Base-by-base conservation (phyloP, 2,113 vertebrate genomes). In the Sigmodon hispidus region DNA sequence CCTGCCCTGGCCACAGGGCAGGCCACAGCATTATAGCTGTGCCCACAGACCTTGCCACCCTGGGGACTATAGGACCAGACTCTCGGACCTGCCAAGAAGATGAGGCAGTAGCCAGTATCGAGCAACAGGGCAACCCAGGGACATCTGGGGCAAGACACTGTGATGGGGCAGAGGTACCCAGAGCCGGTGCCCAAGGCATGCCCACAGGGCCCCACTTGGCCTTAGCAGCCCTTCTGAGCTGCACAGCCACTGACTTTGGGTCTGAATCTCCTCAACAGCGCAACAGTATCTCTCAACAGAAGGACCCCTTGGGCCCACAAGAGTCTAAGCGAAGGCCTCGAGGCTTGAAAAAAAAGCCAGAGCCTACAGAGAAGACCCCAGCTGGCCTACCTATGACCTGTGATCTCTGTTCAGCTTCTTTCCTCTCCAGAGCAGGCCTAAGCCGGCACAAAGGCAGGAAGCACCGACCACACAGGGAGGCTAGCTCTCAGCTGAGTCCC, bases 391-490 rank as follows among this genome's bases (percentile, higher is more conserved):
- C 77, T 0, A 93, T 97, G 70, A 98, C 98, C 76, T 99, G 99
- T 1, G 99, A 99, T 96, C 98, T 99, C 96, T 99, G 99, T 89
- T 98, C 98, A 5, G 98, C 99, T 96, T 98, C 98, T 96, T 99
- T 99, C 96, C 98, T 99, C 57, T 99, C 99, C 55, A 96, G 99
- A 95, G 99, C 99, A 0, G 99, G 99, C 81, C 98, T 99, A 97
- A 99, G 99, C 96, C 99, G 99, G 97, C 99, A 99, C 97, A 99
- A 99, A 97, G 99, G 99, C 93, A 99, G 99, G 98, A 99, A 99
- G 90, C 99, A 99, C 92, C 98, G 98, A 91, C 97, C 98, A n/a
- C 98, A 95, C 96, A 96, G 95, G 0, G 61, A 98, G 8, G 96
- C 98, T 19, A 9, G 95, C 24, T 10, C 87, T n/a, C 95, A 93